Evolutionary conservation across 2,888 invertebrate genomes (phyloP).

Genomic region (Campaea margaritaria): DNA sequence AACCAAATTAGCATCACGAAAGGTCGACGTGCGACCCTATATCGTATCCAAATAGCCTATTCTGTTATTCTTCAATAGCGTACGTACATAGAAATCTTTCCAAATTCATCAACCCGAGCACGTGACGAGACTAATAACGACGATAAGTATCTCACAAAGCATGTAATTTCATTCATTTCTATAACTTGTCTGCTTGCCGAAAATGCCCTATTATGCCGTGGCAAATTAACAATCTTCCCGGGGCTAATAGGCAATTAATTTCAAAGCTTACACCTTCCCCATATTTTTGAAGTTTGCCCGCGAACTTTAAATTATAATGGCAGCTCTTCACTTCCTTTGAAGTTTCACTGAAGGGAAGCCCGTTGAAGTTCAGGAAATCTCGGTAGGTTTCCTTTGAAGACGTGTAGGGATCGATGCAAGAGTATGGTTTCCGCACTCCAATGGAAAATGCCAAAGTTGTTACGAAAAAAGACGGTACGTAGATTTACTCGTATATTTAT

Average conservation of each 20-base stretch:
- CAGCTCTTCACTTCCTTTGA: slow-evolving; percentile 31
- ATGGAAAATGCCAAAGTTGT: slow-evolving; percentile 24
- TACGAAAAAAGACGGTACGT: slow-evolving; percentile 13
- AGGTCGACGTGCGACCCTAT: too few species aligned
- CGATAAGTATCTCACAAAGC: neutral
- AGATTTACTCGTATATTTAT: neutral
- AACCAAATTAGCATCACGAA: too few species aligned
- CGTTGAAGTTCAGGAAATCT: slow-evolving; percentile 39
- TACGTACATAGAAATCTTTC: too few species aligned
- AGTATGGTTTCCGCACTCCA: slow-evolving; percentile 38
- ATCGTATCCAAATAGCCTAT: too few species aligned
- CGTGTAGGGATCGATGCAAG: slow-evolving; percentile 33
- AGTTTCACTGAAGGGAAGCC: slow-evolving; percentile 31
- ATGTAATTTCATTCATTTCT: neutral
- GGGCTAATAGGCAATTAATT: slow-evolving; percentile 27
- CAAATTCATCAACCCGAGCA: too few species aligned
- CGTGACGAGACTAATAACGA: too few species aligned
- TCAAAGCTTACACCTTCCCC: slow-evolving; percentile 16
- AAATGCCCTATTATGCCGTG: slow-evolving; percentile 12
- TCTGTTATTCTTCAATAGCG: too few species aligned
- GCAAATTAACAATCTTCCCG: slow-evolving; percentile 18
- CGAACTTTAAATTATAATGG: slow-evolving; percentile 32
- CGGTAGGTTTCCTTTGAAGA: slow-evolving; percentile 38
- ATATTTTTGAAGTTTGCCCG: slow-evolving; percentile 25
- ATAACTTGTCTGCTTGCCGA: neutral